phyloP scores from a whole-genome alignment of 2,797 vertebrate genomes.

The Aratinga solstitialis region DNA sequence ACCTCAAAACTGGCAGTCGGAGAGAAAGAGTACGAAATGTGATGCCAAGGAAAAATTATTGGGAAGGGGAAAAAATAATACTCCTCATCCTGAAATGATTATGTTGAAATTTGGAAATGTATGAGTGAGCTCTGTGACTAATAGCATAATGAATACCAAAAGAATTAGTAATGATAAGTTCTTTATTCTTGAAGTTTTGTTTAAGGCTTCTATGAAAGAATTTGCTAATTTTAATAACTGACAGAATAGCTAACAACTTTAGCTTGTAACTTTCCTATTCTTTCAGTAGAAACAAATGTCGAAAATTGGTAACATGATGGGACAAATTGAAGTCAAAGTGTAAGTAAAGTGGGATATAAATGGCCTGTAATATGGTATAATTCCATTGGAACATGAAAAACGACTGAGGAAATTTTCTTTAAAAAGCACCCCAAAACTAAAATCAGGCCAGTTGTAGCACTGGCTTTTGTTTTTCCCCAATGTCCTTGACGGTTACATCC shows the following conservation, averaged over 20 bases:
- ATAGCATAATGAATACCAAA: conserved; percentile 65
- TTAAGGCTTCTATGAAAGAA: conserved; percentile 44
- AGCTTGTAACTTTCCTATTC: conserved; percentile 14
- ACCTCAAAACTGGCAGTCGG: not conserved
- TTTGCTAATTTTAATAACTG: conserved; percentile 55
- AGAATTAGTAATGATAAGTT: conserved; percentile 46
- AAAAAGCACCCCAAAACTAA: not conserved
- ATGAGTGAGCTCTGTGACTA: conserved; percentile 61
- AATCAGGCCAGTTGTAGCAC: not conserved
- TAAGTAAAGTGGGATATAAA: not conserved
- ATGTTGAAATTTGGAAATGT: conserved; percentile 60
- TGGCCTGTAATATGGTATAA: not conserved
- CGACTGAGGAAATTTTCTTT: not conserved
- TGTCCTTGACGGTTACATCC: not conserved
- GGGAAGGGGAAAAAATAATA: conserved; percentile 1
- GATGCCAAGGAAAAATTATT: conserved; percentile 37
- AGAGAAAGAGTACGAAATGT: conserved; percentile 12
- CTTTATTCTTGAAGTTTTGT: conserved; percentile 38
- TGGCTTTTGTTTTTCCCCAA: not conserved
- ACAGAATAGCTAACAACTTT: conserved; percentile 19
- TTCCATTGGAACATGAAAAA: not conserved
- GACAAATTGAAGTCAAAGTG: conserved; percentile 48
- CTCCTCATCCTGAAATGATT: conserved; percentile 60
- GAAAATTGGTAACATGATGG: conserved; percentile 4
- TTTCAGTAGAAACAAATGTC: conserved; percentile 52